Percentiles rank a stretch among this genome's conserved stretches.
Evolutionary conservation across 2,797 vertebrate genomes (phyloP).

Genomic region (Darevskia nairensis): DNA sequence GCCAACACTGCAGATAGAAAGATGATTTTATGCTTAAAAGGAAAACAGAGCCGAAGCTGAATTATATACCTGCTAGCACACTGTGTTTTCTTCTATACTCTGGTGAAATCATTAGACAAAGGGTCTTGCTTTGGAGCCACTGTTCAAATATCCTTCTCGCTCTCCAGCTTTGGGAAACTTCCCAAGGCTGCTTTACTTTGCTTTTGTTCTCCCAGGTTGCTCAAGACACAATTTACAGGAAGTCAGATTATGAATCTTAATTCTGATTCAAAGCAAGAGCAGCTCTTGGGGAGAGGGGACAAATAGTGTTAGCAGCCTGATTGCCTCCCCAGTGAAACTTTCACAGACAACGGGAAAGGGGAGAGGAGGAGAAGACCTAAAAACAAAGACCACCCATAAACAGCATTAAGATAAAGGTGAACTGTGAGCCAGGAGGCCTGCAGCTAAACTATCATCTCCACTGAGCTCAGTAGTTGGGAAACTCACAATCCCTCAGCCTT

Average conservation of each 20-base stretch:
- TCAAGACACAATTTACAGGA: neutral
- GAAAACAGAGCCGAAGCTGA: neutral
- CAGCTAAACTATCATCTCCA: neutral
- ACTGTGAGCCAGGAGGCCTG: neutral
- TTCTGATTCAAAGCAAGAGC: neutral
- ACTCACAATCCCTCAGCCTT: neutral
- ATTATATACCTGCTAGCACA: neutral
- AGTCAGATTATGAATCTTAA: neutral
- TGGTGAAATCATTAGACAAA: neutral
- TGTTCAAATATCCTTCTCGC: neutral
- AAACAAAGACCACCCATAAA: neutral
- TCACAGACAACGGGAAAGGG: neutral
- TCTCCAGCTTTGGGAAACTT: neutral
- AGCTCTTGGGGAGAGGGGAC: neutral
- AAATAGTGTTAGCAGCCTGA: neutral
- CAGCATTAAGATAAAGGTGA: neutral
- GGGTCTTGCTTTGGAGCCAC: neutral
- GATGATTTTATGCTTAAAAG: neutral
- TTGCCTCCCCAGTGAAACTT: neutral
- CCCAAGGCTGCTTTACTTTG: neutral
- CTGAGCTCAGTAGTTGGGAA: neutral
- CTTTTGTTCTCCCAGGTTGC: neutral
- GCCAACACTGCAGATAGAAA: neutral
- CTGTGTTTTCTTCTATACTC: neutral
- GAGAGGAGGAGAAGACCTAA: neutral